Evolutionary conservation across 23 tunicate genomes (phyloP).

Genomic region (Corella eumyota): DNA sequence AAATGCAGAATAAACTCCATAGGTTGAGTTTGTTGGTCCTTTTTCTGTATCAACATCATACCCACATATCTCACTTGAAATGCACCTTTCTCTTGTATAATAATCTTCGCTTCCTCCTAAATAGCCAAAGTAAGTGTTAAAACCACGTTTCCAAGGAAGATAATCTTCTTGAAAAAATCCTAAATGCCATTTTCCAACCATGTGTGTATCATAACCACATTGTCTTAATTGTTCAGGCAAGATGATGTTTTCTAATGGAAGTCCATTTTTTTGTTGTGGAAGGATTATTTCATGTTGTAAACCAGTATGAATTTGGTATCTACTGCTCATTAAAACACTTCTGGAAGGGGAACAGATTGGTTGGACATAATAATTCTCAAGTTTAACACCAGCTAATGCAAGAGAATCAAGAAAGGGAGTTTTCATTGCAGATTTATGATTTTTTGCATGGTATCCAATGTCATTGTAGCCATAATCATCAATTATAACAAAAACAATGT

Average conservation of each 20-base stretch:
- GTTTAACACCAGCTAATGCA: constrained; percentile 39
- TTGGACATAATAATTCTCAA: constrained; percentile 86
- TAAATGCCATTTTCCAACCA: constrained; percentile 91
- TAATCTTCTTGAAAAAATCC: constrained; percentile 58
- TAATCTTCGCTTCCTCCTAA: constrained; percentile 72
- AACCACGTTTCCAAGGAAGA: constrained; percentile 74
- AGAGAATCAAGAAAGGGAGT: constrained; percentile 69
- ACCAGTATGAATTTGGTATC: constrained; percentile 94
- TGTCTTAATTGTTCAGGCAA: constrained; percentile 56
- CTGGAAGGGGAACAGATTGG: constrained; percentile 89
- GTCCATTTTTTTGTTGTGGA: constrained; percentile 53
- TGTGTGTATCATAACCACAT: constrained; percentile 74
- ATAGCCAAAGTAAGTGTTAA: constrained; percentile 66
- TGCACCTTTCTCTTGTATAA: constrained; percentile 49
- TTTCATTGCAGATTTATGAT: constrained; percentile 49
- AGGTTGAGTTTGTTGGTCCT: constrained; percentile 62
- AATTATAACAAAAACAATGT: constrained; percentile 11
- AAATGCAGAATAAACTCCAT: constrained; percentile 69
- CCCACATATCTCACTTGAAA: constrained; percentile 37
- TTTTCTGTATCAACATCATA: constrained; percentile 45
- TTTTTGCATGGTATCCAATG: constrained; percentile 66
- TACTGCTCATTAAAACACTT: constrained; percentile 61
- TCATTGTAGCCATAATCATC: constrained; percentile 83
- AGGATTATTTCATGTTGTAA: constrained; percentile 57
- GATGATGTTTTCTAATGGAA: constrained; percentile 55